A percentile compares a stretch with the other conserved stretches of the same genome.
These are phyloP conservation scores for Barnardius zonarius DNA, from an alignment of 2,113 vertebrate species.

Conservation along the genomic window DNA sequence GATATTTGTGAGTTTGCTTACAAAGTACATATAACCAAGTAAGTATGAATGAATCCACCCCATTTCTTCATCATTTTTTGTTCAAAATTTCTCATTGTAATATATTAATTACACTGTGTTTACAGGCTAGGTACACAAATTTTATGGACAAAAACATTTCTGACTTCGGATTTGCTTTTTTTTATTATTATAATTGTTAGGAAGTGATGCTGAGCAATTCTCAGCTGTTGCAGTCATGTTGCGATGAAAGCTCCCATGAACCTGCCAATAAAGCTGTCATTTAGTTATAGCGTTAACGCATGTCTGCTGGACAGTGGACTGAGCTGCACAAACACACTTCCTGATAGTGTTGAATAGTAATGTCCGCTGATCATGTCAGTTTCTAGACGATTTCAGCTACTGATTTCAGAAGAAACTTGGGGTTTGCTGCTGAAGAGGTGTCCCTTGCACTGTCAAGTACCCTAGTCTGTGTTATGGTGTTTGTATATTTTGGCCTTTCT, in stretches of 20 bases:
- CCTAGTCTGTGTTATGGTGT: not conserved
- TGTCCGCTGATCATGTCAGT: fast-evolving
- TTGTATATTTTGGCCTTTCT: not conserved
- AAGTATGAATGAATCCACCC: not conserved
- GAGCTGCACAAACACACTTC: not conserved
- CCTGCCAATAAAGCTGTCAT: not conserved
- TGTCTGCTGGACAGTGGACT: not conserved
- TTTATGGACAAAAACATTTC: not conserved
- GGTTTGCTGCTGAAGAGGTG: not conserved
- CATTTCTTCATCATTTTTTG: not conserved
- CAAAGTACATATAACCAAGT: not conserved
- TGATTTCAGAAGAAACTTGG: not conserved
- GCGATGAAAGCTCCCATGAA: not conserved
- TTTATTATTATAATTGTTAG: not conserved
- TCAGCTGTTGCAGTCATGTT: not conserved
- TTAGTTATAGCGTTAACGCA: not conserved
- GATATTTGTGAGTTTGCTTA: not conserved
- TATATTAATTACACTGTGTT: not conserved
- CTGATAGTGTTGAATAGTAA: not conserved
- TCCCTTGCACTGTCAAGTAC: not conserved
- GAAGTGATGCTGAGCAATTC: not conserved
- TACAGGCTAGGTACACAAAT: not conserved
- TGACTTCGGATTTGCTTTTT: not conserved
- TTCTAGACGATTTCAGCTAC: not conserved
- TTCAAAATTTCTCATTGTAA: not conserved